Evolutionary conservation across 2,888 invertebrate species (phyloP), one percentile per base, ranked within the genome.

Genomic region (Drosophila prolongata): DNA sequence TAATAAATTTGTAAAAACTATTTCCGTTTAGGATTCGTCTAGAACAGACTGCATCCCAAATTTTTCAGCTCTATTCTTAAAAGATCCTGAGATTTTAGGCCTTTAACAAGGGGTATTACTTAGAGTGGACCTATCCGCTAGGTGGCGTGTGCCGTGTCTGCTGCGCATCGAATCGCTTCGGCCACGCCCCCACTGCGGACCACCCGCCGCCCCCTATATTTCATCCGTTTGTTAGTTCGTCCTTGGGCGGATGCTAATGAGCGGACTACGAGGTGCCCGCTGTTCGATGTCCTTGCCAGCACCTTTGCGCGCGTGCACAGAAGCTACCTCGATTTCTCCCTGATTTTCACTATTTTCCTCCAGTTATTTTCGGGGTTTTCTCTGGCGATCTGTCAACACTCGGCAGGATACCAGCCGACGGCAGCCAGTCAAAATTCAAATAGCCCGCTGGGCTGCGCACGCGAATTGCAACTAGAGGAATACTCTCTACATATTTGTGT

Each of bases 361-460:
- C 13, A n/a, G 34, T 14, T 38, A 58, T 37, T 61, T 6, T 24
- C 37, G 19, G 27, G 14, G 10, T 40, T 40, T n/a, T 10, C 19
- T 30, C 11, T 16, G 10, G 10, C 47, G 2, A 42, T 44, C 61
- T 44, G 30, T 47, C 59, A 46, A 14, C 54, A 34, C 75, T n/a
- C 74, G 68, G 70, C 56, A 44, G 62, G 75, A 37, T 19, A 37
- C 54, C 54, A 57, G 75, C 30, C 6, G 30, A 78, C 81, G 60
- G 62, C 76, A 49, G 49, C 49, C 34, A 49, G 49, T 19, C 49
- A 16, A 49, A 10, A 50, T 59, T 55, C 50, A 42, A 42, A 50
- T 43, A 47, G 34, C 81, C 79, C 61, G 86, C 87, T 77, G 89
- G 38, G 88, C 57, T 49, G 74, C 74, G 84, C 89, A 88, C 83